These are phyloP conservation scores for Agrypnia vestita DNA, from an alignment of 1,140 invertebrate species.

Conservation along the genomic window DNA sequence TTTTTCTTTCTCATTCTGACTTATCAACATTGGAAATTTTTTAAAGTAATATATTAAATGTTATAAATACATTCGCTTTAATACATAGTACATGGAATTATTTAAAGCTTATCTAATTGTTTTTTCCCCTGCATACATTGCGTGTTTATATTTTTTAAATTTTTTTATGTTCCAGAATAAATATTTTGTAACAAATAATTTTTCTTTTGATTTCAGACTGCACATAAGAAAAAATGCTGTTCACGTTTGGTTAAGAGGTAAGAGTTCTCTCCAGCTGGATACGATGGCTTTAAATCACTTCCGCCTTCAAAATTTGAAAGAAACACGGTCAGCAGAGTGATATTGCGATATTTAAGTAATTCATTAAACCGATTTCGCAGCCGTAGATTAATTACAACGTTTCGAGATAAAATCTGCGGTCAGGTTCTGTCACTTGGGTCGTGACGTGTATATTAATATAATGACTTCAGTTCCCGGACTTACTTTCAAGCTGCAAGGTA, in stretches of 20 bases:
- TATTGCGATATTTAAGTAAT: no score
- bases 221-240: slow-evolving; percentile 22
- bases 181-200: neutral
- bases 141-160: no score
- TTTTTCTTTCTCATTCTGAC: no score
- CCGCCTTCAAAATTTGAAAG: neutral
- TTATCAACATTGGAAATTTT: no score
- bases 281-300: neutral
- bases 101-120: no score
- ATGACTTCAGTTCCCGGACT: slow-evolving; percentile 32
- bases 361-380: neutral
- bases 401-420: slow-evolving; percentile 35
- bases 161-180: no score
- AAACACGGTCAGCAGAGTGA: no score
- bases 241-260: slow-evolving; percentile 33
- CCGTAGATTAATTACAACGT: slow-evolving; percentile 26
- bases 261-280: neutral
- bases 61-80: no score
- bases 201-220: slow-evolving; percentile 31
- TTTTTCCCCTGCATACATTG: no score
- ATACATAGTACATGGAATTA: no score
- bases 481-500: slow-evolving; percentile 32
- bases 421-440: slow-evolving; percentile 24
- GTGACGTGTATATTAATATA: slow-evolving; percentile 33
- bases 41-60: no score